Evolutionary conservation across 2,113 vertebrate genomes (phyloP).

Genomic region (Neodontobutis hainanensis): DNA sequence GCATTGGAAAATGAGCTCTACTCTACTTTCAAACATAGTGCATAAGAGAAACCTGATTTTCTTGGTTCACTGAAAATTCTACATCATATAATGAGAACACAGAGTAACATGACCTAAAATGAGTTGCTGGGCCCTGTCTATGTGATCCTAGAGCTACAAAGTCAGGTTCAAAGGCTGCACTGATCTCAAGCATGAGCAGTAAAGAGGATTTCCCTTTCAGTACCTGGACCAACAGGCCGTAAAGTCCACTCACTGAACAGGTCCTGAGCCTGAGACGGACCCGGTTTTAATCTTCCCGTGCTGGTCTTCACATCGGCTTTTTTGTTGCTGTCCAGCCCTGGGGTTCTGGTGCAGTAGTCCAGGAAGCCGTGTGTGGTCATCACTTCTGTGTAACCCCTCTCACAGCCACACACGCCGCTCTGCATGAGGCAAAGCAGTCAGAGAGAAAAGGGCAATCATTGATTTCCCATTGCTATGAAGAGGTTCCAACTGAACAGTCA

Average conservation of each 20-base stretch:
- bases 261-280: slow-evolving; percentile 90
- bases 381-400: slow-evolving; percentile 93
- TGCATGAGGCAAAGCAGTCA: slow-evolving; percentile 50
- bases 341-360: slow-evolving; percentile 98
- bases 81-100: slow-evolving; percentile 18
- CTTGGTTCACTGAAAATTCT: slow-evolving; percentile 1
- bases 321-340: slow-evolving; percentile 90
- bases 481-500: slow-evolving; percentile 11
- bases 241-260: slow-evolving; percentile 95
- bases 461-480: slow-evolving; percentile 20
- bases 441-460: slow-evolving; percentile 5
- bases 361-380: slow-evolving; percentile 94
- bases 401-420: slow-evolving; percentile 94
- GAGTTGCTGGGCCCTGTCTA: neutral
- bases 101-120: slow-evolving; percentile 29
- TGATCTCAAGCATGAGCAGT: slow-evolving; percentile 8
- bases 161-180: slow-evolving; percentile 31
- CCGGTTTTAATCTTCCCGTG: slow-evolving; percentile 87
- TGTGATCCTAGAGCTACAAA: slow-evolving; percentile 29
- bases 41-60: slow-evolving; percentile 1
- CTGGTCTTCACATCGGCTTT: slow-evolving; percentile 96
- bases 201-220: slow-evolving; percentile 51
- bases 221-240: slow-evolving; percentile 93
- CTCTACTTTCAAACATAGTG: slow-evolving; percentile 7
- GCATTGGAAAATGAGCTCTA: neutral